Base-by-base conservation (phyloP, 2,888 invertebrate species). In the Hofmannophila pseudospretella region DNA sequence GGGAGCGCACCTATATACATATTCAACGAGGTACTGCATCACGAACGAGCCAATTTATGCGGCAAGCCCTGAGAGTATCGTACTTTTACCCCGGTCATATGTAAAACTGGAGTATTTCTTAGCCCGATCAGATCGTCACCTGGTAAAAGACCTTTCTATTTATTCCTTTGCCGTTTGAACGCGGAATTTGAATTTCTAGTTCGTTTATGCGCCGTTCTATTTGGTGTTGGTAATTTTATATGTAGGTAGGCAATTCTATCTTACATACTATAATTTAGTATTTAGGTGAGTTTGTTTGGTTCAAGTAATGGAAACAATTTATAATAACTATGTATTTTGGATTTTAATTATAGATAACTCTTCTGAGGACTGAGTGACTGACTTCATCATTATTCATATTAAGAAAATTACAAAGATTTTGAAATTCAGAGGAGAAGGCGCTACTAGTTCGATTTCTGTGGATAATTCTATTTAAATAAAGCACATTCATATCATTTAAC, bases 1-100 rank as follows among this genome's bases (percentile, higher is more conserved):
- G 85, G 85, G 85, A 80, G 79, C 79, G 67, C 77, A 82, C 74
- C 78, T 84, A 85, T 84, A 85, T 86, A 86, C 86, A 86, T 86
- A 86, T 86, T 85, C 86, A 86, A 86, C 85, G 69, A 80, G 81
- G 78, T 60, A 80, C 80, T 85, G 85, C 84, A 86, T 86, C 86
- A 86, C 86, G 85, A 85, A 74, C 78, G 67, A 68, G 75, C 77
- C 76, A 79, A 85, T 86, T 86, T 86, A 86, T 85, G 78, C 78
- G 76, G 73, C 71, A 63, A 68, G 74, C 76, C 75, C 69, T 76
- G 74, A 76, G 80, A 80, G 80, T 78, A 80, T 78, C 77, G 67
- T 80, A 77, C 81, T 76, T 80, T 75, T 78, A 72, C 82, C 74
- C 72, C 70, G 60, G 60, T 67, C 76, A 72, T 81, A 85, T 84